phyloP scores from a whole-genome alignment of 2,888 invertebrate genomes.

The Lasiommata megera region DNA sequence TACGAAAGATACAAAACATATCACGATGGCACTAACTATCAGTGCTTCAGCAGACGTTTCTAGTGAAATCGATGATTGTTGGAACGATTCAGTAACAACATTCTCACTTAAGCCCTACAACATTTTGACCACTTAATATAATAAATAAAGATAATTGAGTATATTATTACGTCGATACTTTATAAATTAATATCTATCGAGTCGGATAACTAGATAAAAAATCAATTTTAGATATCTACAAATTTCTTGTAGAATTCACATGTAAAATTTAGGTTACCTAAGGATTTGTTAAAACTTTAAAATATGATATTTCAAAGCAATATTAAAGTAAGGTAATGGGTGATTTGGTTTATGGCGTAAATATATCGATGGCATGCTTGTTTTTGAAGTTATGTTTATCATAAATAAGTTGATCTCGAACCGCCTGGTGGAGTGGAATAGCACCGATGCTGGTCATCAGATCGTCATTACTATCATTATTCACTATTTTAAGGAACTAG shows the following conservation, averaged over 20 bases:
- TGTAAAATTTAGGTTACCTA: not conserved
- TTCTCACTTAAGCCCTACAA: constrained; percentile 33
- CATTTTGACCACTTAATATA: constrained; percentile 38
- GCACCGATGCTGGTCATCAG: constrained; percentile 17
- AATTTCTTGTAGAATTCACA: not conserved
- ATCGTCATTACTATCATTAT: constrained; percentile 5
- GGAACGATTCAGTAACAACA: constrained; percentile 27
- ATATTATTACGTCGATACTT: constrained; percentile 25
- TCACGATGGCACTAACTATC: constrained; percentile 80
- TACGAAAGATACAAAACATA: constrained; percentile 79
- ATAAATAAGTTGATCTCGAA: constrained; percentile 11
- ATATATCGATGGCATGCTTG: not conserved
- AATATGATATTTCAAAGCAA: not conserved
- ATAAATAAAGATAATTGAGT: constrained; percentile 46
- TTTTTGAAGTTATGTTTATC: constrained; percentile 2
- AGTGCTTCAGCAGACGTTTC: constrained; percentile 69
- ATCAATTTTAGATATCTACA: constrained; percentile 10
- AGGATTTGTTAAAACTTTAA: not conserved
- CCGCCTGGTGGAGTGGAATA: constrained; percentile 18
- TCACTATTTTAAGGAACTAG: constrained; percentile 11
- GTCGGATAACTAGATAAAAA: not conserved
- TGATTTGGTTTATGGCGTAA: constrained; percentile 8
- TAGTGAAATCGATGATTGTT: constrained; percentile 48
- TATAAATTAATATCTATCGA: not conserved
- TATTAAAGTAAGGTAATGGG: not conserved